Conservation (phyloP, 2,113 vertebrate genomes). For the Columba livia region DNA sequence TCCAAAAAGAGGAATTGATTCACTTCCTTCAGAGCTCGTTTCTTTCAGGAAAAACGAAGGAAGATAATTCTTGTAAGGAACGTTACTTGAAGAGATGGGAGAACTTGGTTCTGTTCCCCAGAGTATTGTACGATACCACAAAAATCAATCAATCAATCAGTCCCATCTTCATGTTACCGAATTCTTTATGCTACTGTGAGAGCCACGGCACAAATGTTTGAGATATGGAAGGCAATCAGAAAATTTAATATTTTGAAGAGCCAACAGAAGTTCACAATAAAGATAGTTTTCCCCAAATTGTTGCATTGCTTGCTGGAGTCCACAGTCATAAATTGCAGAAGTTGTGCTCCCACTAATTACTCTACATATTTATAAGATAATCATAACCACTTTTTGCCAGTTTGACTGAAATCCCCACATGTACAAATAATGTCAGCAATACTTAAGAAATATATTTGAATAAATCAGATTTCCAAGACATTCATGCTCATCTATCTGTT, state of each 20-base stretch:
- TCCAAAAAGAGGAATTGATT: not conserved
- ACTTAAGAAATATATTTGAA: not conserved
- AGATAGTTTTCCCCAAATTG: not conserved
- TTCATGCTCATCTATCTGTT: not conserved
- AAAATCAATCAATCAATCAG: not conserved
- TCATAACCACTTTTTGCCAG: not conserved
- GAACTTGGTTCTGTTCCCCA: not conserved
- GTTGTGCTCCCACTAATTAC: not conserved
- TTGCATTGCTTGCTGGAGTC: not conserved
- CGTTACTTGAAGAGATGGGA: not conserved
- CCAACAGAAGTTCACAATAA: not conserved
- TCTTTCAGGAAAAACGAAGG: not conserved
- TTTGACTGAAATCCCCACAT: not conserved
- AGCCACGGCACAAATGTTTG: not conserved
- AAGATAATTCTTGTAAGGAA: not conserved
- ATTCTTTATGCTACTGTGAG: not conserved
- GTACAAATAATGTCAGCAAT: not conserved
- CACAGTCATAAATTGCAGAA: not conserved
- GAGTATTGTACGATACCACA: not conserved
- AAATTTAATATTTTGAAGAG: not conserved
- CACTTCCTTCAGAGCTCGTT: not conserved
- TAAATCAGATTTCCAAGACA: not conserved
- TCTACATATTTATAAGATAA: not conserved
- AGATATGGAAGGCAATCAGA: not conserved
- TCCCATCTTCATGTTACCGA: not conserved